Evolutionary conservation across 2,113 vertebrate genomes (phyloP), one percentile per base, ranked within the genome.

Genomic region (Theristicus caerulescens): DNA sequence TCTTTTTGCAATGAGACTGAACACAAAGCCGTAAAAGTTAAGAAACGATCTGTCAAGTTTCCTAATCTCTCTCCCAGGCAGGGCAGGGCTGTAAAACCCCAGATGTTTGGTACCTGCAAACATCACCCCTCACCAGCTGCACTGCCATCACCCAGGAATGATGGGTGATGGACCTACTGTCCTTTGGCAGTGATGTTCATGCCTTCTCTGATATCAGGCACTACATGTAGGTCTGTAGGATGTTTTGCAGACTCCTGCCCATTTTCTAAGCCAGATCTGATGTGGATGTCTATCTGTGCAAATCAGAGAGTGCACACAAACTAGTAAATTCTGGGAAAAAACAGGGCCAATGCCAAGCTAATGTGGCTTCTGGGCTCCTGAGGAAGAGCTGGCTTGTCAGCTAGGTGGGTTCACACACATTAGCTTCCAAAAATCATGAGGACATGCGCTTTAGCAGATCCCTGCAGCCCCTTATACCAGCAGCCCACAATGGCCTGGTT

Each of bases 1-100:
- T 16, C 27, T 92, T 83, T 72, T 82, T 89, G 76, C 86, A 94
- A 67, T 82, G 74, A 94, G 93, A 89, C 73, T 76, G 47, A 93
- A 84, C 58, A 82, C 44, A 82, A 86, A 93, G 42, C 59, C 5
- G 0, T 83, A 44, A 65, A 94, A 87, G 22, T 65, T 54, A 27
- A 51, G 77, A 71, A 79, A 52, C 1, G 0, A 36, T 61, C n/a
- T 62, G 36, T 32, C 17, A 58, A 25, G 20, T 44, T 16, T 2
- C 54, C 57, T 62, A 36, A 46, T 93, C 66, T 72, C 62, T 80
- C 81, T 87, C 81, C 57, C 66, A 82, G 72, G 29, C 55, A 59
- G 31, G 40, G 51, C 7, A 77, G 42, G 64, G 40, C 66, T 46
- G 3, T 88, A 64, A 67, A 83, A 29, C 14, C 42, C 32, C 32